A percentile compares a stretch with the other conserved stretches of the same genome.
Conservation (phyloP, 2,113 vertebrate genomes). For the Sinosuthora webbiana region DNA sequence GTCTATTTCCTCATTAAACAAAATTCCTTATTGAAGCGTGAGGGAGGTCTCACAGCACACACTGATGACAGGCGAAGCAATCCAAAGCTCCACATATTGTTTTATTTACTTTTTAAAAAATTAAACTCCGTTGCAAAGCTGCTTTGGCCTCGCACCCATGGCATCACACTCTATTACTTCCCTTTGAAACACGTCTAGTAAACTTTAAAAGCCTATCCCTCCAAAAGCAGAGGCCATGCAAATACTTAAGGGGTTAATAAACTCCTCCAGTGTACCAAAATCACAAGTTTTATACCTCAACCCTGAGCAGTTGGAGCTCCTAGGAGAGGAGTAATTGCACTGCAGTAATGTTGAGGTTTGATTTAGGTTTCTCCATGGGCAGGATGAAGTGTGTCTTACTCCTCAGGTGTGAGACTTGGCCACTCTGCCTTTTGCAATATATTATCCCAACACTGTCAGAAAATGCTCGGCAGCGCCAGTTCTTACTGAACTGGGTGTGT, state of each 20-base stretch:
- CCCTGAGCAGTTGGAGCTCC: background rate
- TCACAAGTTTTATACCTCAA: slow-evolving; percentile 19
- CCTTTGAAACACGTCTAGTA: background rate
- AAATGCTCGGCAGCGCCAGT: slow-evolving; percentile 48
- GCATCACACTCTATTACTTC: slow-evolving; percentile 14
- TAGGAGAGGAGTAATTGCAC: slow-evolving; percentile 12
- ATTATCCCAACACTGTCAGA: slow-evolving; percentile 68
- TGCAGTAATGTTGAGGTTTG: slow-evolving; percentile 37
- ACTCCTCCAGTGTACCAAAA: slow-evolving; percentile 4
- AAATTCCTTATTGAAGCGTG: background rate
- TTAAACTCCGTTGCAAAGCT: background rate
- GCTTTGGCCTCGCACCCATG: slow-evolving; percentile 21
- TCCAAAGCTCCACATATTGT: slow-evolving; percentile 2
- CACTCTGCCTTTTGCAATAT: slow-evolving; percentile 23
- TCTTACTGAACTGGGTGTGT: slow-evolving; percentile 65
- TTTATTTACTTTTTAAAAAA: slow-evolving; percentile 29
- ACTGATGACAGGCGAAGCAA: background rate
- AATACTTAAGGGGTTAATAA: slow-evolving; percentile 65
- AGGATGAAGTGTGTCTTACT: slow-evolving; percentile 59
- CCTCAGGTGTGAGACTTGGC: slow-evolving; percentile 78
- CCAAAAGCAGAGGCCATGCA: background rate
- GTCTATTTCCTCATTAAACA: background rate
- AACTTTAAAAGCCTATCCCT: slow-evolving; percentile 18
- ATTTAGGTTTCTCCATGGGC: slow-evolving; percentile 60
- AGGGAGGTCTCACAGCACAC: background rate